Conservation (phyloP, 2,888 invertebrate species). For the Dione juno region DNA sequence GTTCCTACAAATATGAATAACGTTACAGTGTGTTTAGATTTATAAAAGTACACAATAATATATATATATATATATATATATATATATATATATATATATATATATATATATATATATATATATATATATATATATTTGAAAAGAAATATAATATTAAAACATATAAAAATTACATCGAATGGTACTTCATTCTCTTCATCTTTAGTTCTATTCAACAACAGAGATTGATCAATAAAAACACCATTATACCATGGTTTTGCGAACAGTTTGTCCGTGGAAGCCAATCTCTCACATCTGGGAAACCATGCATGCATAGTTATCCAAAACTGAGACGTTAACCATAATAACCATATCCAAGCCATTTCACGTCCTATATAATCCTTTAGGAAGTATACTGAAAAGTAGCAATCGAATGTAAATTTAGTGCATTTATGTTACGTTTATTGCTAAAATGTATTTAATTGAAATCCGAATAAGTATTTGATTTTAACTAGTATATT, state of each 20-base stretch:
- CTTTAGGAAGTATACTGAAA: slow-evolving; percentile 73
- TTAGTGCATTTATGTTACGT: background rate
- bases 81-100: too few species aligned
- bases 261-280: slow-evolving; percentile 92
- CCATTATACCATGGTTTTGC: slow-evolving; percentile 93
- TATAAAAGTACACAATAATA: background rate
- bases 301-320: slow-evolving; percentile 93
- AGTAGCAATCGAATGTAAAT: slow-evolving; percentile 4
- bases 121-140: too few species aligned
- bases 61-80: too few species aligned
- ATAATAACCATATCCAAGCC: slow-evolving; percentile 91
- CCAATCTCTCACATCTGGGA: slow-evolving; percentile 91
- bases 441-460: too few species aligned
- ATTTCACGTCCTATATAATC: slow-evolving; percentile 85
- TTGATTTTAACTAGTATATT: too few species aligned
- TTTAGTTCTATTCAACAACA: slow-evolving; percentile 91
- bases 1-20: slow-evolving; percentile 54
- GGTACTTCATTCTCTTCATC: slow-evolving; percentile 84
- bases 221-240: slow-evolving; percentile 91
- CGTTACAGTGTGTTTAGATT: background rate
- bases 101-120: too few species aligned
- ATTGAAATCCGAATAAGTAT: too few species aligned
- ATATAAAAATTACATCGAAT: slow-evolving; percentile 66
- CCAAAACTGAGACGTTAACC: slow-evolving; percentile 94
- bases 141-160: too few species aligned